These are phyloP conservation scores for Sinonovacula constricta DNA, from an alignment of 1,140 invertebrate genomes.

Conservation along the genomic window DNA sequence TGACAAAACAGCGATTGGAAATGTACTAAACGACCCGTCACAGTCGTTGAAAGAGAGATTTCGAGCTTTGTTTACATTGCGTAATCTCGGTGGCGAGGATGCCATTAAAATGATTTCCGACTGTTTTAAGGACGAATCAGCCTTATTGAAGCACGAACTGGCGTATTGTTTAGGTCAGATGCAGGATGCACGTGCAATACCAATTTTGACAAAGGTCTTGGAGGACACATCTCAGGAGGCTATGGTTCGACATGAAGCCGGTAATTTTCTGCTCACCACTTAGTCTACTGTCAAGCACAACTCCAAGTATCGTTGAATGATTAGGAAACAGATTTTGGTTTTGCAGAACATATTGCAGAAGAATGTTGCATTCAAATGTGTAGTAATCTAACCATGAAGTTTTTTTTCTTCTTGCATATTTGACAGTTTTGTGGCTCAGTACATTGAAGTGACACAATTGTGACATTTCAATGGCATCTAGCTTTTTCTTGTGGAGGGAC, in stretches of 20 bases:
- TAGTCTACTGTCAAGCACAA: not conserved
- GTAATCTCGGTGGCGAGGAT: slow-evolving; percentile 90
- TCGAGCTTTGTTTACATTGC: slow-evolving; percentile 96
- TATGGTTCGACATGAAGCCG: slow-evolving; percentile 99
- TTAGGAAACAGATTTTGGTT: too few relatives aligned
- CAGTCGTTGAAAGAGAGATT: slow-evolving; percentile 96
- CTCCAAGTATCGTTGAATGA: not conserved
- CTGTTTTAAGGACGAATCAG: slow-evolving; percentile 83
- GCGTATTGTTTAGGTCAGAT: slow-evolving; percentile 99
- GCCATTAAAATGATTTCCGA: slow-evolving; percentile 90
- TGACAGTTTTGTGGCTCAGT: too few relatives aligned
- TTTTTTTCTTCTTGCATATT: not conserved
- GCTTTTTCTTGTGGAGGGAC: too few relatives aligned
- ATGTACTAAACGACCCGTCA: slow-evolving; percentile 86
- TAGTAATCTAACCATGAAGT: not conserved
- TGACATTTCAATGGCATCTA: too few relatives aligned
- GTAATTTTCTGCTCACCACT: slow-evolving; percentile 80
- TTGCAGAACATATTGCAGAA: too few relatives aligned
- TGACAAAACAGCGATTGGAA: slow-evolving; percentile 82
- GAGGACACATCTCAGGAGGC: slow-evolving; percentile 90
- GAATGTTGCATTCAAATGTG: too few relatives aligned
- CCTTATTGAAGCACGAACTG: slow-evolving; percentile 98
- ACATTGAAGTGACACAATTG: too few relatives aligned
- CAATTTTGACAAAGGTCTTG: slow-evolving; percentile 87
- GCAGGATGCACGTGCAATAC: slow-evolving; percentile 91